Evolutionary conservation across 2,888 invertebrate species (phyloP), one percentile per base, ranked within the genome.

Genomic region (Spialia ferax): DNA sequence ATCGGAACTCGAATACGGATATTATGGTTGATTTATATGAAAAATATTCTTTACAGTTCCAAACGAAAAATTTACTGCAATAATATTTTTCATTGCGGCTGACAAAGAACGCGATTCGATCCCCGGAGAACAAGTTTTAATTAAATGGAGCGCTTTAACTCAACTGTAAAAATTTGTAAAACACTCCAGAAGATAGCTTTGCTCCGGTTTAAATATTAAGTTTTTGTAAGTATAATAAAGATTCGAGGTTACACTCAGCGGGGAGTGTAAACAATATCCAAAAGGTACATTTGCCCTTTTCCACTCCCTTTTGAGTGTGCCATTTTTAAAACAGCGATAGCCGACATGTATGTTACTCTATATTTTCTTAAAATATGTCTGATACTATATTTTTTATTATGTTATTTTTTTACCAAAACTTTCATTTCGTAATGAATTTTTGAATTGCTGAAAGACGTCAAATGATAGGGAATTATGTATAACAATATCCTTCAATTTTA

Each of bases 91-190:
- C 26, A 52, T 54, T 60, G 65, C 29, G 60, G 65, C 26, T 54
- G 26, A 42, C 60, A 60, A 29, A 56, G 56, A n/a, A 52, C 15
- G 42, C 35, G 35, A 54, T 42, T 52, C 59, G 65, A 38, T 42
- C 75, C 76, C 81, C 62, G 71, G 73, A 79, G 82, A 76, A 74
- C 77, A 84, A 87, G 79, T 87, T 88, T 89, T 87, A 87, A 88
- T 88, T 87, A 86, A 87, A 85, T 82, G 81, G 79, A 84, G 83
- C 76, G 79, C 73, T 81, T 73, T 79, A 77, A 77, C 79, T 79
- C 76, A 77, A 81, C 81, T 82, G 81, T 79, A 73, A 78, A 81
- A 85, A 84, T 83, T 86, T 48, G 45, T 82, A 78, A 79, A 81
- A 81, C 77, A 79, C 77, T 79, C 18, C 74, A 73, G 70, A 78